These are phyloP conservation scores for Triplophysa bombifrons DNA, from an alignment of 2,797 vertebrate genomes.

Conservation along the genomic window DNA sequence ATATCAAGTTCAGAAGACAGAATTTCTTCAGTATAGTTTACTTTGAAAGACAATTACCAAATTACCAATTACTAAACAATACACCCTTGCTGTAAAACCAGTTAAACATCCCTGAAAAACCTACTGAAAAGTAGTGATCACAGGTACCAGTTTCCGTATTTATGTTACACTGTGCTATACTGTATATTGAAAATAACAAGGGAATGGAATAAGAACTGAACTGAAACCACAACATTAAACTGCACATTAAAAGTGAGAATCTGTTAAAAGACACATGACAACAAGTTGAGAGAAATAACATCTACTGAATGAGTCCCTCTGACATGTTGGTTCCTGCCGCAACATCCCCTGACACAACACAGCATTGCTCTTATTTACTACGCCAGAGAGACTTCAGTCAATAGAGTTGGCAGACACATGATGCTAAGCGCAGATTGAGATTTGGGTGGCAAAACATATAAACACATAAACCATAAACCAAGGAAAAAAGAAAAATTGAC, in stretches of 20 bases:
- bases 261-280: background rate
- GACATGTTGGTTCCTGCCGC: background rate
- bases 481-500: background rate
- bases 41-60: background rate
- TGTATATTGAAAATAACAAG: background rate
- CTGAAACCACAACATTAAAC: background rate
- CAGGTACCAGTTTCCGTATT: background rate
- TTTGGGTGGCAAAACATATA: background rate
- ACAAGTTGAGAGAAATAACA: background rate
- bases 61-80: background rate
- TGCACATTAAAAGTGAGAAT: background rate
- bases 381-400: background rate
- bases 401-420: background rate
- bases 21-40: background rate
- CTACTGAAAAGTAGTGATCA: background rate
- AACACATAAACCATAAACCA: background rate
- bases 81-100: background rate
- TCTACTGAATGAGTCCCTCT: background rate
- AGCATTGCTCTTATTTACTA: constrained; percentile 5
- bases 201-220: background rate
- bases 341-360: background rate
- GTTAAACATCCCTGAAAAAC: background rate
- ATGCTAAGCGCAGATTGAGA: background rate
- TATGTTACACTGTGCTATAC: background rate
- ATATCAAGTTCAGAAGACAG: background rate